These are phyloP conservation scores for Bombycilla garrulus DNA, from an alignment of 2,113 vertebrate genomes.

Conservation along the genomic window DNA sequence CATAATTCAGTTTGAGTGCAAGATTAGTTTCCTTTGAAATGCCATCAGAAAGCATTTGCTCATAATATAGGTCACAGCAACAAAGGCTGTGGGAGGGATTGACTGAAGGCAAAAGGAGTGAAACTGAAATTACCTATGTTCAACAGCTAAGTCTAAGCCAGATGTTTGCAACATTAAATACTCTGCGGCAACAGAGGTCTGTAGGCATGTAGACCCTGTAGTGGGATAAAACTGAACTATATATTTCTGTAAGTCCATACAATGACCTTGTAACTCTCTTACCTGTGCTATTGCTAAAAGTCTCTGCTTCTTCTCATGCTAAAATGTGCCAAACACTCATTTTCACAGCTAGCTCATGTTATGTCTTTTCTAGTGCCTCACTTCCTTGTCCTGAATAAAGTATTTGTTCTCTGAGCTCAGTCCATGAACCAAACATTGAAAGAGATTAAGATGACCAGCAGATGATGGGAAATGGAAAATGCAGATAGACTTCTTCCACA, in stretches of 20 bases:
- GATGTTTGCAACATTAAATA: not conserved
- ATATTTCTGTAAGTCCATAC: not conserved
- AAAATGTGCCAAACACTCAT: not conserved
- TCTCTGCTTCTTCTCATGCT: not conserved
- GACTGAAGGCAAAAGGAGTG: conserved; percentile 4
- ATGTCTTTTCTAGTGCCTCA: not conserved
- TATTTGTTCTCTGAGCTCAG: not conserved
- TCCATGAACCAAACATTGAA: not conserved
- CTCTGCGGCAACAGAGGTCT: not conserved
- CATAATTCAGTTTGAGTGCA: not conserved
- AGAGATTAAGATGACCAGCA: not conserved
- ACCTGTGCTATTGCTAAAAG: not conserved
- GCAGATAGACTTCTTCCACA: not conserved
- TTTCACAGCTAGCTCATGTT: not conserved
- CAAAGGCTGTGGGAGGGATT: not conserved
- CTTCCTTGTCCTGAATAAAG: not conserved
- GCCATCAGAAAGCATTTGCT: conserved; percentile 46
- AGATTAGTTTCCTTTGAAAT: conserved; percentile 53
- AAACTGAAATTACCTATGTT: conserved; percentile 12
- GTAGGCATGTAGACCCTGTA: not conserved
- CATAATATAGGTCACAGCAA: conserved; percentile 56
- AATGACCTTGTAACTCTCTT: not conserved
- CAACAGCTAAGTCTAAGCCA: conserved; percentile 7
- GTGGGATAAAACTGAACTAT: not conserved
- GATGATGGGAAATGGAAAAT: conserved; percentile 33